Evolutionary conservation across 2,888 invertebrate species (phyloP), one percentile per base, ranked within the genome.

Genomic region (Hirtodrosophila trivittata): DNA sequence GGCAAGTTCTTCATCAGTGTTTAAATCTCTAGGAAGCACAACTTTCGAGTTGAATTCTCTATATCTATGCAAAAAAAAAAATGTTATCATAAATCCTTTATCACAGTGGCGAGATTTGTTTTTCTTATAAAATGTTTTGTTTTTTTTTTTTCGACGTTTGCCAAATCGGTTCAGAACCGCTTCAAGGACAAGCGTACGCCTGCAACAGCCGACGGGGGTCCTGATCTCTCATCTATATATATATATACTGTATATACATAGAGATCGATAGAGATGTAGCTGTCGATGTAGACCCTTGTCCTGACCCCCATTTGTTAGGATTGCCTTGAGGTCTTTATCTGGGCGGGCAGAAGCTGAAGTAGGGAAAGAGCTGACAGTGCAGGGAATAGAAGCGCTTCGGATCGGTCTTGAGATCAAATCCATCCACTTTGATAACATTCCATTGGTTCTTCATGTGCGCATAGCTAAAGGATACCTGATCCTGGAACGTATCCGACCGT

Each of bases 401-500:
- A 92, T 97, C 97, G 74, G 94, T 93, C 90, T 93, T 93, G 46
- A 92, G 92, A 88, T 95, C 94, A 87, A 97, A 96, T 6, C 97
- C 97, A 72, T 96, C 96, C 73, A 97, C 95, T 89, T 95, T 94
- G 73, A 97, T 93, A 10, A 96, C 94, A 90, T 97, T 97, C 95
- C 95, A 95, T 87, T 96, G 95, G 76, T 95, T 95, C 87, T 94
- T 94, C 80, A 93, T 93, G 78, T 94, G 93, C 16, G 95, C 94
- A 90, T 97, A 97, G 88, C 97, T 96, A 89, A 97, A 97, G 64
- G 97, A 96, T 82, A 97, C 95, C 93, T 96, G 97, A 87, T 97
- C 95, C 67, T 94, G 93, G 86, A 97, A 94, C 13, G 94, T 94
- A 78, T 96, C 95, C 66, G 94, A 92, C 49, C 94, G 93, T 71